Evolutionary conservation across 37 sponge, comb jelly and placozoan species (phyloP).

Genomic region (Petrosia ficiformis): DNA sequence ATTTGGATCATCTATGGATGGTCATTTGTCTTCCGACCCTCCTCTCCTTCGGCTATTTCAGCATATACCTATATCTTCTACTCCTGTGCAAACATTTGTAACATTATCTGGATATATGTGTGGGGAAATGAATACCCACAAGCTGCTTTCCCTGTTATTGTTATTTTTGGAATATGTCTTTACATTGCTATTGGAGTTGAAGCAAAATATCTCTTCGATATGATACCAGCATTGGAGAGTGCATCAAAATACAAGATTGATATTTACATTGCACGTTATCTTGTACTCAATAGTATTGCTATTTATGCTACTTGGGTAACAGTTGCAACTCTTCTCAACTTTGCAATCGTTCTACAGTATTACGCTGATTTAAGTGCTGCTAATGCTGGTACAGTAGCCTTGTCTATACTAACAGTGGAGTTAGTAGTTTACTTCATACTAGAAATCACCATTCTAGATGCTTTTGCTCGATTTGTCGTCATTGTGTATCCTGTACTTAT

Average conservation of each 20-base stretch:
- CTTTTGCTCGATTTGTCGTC: slow-evolving; percentile 14
- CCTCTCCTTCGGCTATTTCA: slow-evolving; percentile 13
- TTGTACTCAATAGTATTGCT: slow-evolving; percentile 30
- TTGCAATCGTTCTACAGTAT: slow-evolving; percentile 18
- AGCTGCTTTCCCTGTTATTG: slow-evolving; percentile 34
- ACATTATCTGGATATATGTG: slow-evolving; percentile 42
- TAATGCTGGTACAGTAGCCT: slow-evolving; percentile 12
- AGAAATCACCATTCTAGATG: slow-evolving; percentile 42
- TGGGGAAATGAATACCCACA: slow-evolving; percentile 32
- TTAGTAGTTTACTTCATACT: slow-evolving; percentile 23
- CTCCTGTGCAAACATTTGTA: slow-evolving; percentile 2
- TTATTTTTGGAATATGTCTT: not conserved
- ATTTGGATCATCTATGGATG: slow-evolving; percentile 59
- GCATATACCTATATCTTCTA: slow-evolving; percentile 11
- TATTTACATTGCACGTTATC: slow-evolving; percentile 9
- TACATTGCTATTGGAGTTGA: slow-evolving; percentile 1
- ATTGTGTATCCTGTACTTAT: slow-evolving; percentile 40
- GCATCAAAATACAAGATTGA: not conserved
- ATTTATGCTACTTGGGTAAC: slow-evolving; percentile 22
- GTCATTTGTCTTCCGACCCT: slow-evolving; percentile 56
- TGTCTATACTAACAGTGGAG: not conserved
- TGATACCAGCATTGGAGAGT: not conserved
- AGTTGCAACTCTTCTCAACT: slow-evolving; percentile 17
- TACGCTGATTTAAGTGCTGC: slow-evolving; percentile 3
- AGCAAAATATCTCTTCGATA: not conserved